Percentiles rank a stretch among this genome's conserved stretches.
phyloP scores from a whole-genome alignment of 2,113 vertebrate species.

The Leucopsar rothschildi region DNA sequence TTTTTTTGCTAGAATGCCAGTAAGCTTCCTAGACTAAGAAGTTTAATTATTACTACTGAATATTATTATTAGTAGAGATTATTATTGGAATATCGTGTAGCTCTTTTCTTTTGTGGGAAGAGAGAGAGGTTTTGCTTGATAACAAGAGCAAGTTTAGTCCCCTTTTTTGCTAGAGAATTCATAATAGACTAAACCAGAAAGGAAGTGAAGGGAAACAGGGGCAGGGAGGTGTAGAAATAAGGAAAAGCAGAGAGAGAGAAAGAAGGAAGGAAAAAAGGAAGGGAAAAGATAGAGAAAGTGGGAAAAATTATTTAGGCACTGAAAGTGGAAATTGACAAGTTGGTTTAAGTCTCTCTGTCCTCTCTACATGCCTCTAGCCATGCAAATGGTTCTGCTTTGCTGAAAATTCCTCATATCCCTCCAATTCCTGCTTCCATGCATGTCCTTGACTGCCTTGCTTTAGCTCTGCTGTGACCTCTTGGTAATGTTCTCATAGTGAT shows the following conservation, averaged over 20 bases:
- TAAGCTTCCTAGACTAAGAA: not conserved
- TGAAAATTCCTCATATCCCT: not conserved
- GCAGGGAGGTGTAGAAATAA: rapidly evolving
- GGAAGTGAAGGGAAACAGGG: not conserved
- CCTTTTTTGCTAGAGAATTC: not conserved
- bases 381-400: not conserved
- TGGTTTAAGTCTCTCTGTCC: not conserved
- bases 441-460: not conserved
- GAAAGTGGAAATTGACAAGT: not conserved
- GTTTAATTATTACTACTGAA: not conserved
- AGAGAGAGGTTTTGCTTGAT: not conserved
- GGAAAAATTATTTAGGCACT: not conserved
- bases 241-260: not conserved
- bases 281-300: not conserved
- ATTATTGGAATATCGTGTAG: not conserved
- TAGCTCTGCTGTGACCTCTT: not conserved
- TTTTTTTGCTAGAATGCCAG: not conserved
- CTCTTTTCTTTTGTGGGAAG: not conserved
- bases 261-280: not conserved
- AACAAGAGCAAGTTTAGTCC: not conserved
- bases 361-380: not conserved
- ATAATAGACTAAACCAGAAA: not conserved
- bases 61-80: not conserved
- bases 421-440: not conserved
- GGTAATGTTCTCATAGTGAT: not conserved